Evolutionary conservation across 2,888 invertebrate species (phyloP).

Genomic region (Odontomyia ornata): DNA sequence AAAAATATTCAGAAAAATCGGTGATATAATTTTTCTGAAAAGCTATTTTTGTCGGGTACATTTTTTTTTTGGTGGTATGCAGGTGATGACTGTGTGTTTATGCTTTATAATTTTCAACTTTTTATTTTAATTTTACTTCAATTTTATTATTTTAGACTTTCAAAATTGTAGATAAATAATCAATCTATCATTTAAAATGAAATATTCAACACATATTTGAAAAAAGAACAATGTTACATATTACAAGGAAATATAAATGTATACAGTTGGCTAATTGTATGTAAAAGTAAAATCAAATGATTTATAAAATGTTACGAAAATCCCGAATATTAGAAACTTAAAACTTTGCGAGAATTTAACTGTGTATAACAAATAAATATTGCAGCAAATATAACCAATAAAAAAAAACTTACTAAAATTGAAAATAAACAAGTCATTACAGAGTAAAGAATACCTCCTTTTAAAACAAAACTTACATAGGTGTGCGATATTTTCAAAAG

Average conservation of each 20-base stretch:
- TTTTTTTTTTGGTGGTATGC: too few relatives aligned
- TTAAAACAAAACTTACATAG: not conserved
- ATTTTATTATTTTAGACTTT: not conserved
- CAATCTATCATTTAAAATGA: not conserved
- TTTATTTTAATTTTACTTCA: too few relatives aligned
- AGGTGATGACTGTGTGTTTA: too few relatives aligned
- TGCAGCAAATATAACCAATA: not conserved
- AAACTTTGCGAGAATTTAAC: not conserved
- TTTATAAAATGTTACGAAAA: slow-evolving; percentile 25
- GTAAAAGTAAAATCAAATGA: slow-evolving; percentile 40
- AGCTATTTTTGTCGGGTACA: too few relatives aligned
- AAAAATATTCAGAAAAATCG: too few relatives aligned
- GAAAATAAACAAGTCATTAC: slow-evolving; percentile 5
- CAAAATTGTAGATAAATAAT: not conserved
- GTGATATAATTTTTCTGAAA: too few relatives aligned
- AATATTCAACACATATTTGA: not conserved
- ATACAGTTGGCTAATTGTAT: slow-evolving; percentile 38
- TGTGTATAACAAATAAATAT: not conserved
- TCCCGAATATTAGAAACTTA: not conserved
- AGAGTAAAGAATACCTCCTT: slow-evolving; percentile 32
- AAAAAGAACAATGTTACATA: not conserved
- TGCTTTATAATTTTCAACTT: too few relatives aligned
- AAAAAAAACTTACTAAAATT: not conserved
- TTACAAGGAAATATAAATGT: not conserved
- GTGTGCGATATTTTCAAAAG: not conserved